phyloP scores from a whole-genome alignment of 2,888 invertebrate genomes.

The Meiosimyza platycephala region DNA sequence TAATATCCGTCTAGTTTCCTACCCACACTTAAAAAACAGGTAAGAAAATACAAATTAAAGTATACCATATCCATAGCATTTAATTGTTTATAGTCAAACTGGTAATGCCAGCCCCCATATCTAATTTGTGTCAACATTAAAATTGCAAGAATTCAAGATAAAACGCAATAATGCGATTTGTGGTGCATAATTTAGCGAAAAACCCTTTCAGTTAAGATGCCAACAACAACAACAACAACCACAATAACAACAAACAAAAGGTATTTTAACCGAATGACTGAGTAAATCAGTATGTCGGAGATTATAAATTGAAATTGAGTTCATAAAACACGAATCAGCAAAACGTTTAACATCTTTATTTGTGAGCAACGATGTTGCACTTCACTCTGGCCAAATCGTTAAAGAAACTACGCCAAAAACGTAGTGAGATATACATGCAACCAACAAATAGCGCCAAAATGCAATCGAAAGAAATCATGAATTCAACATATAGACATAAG shows the following conservation, averaged over 20 bases:
- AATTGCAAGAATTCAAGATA: slow-evolving; percentile 52
- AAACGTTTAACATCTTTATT: slow-evolving; percentile 64
- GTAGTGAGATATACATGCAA: slow-evolving; percentile 1
- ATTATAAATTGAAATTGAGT: slow-evolving; percentile 65
- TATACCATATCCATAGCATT: slow-evolving; percentile 49
- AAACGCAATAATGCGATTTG: slow-evolving; percentile 49
- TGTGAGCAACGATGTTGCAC: slow-evolving; percentile 29
- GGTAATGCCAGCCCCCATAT: slow-evolving; percentile 43
- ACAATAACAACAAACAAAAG: slow-evolving; percentile 27
- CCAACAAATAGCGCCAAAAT: slow-evolving; percentile 20
- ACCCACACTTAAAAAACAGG: no score
- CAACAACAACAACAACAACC: slow-evolving; percentile 31
- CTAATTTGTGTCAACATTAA: slow-evolving; percentile 61
- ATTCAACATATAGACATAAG: slow-evolving; percentile 12
- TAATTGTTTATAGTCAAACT: background rate
- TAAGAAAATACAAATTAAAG: no score
- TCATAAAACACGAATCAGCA: slow-evolving; percentile 65
- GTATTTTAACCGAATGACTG: slow-evolving; percentile 35
- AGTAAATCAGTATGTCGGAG: slow-evolving; percentile 46
- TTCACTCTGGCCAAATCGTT: background rate
- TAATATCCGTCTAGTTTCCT: no score
- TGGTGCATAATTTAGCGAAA: slow-evolving; percentile 1
- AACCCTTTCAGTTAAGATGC: background rate
- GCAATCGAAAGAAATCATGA: slow-evolving; percentile 16
- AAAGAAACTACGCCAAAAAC: background rate